Conservation (phyloP, 2,797 vertebrate species). For the Pseudopleuronectes americanus region DNA sequence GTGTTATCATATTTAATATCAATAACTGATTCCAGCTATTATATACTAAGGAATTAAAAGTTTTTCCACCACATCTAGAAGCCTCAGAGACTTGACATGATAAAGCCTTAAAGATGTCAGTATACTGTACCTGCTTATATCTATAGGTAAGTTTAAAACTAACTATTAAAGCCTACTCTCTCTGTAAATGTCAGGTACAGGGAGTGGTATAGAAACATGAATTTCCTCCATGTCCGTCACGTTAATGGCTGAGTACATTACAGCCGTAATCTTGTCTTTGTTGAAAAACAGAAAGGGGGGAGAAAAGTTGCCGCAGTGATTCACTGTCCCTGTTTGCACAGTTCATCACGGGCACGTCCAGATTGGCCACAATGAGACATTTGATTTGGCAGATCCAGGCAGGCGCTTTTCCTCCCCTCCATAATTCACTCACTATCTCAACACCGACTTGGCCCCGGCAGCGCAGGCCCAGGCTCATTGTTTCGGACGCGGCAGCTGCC, state of each 20-base stretch:
- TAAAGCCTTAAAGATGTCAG: too few relatives aligned
- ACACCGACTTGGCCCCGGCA: conserved; percentile 52
- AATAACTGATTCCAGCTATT: too few relatives aligned
- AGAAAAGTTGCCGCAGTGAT: conserved; percentile 35
- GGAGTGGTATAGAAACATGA: background rate
- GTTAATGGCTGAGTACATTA: background rate
- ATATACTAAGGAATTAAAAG: too few relatives aligned
- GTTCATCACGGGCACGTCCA: conserved; percentile 30
- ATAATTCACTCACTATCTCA: conserved; percentile 78
- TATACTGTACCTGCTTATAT: too few relatives aligned
- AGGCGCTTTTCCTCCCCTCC: conserved; percentile 48
- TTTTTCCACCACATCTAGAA: background rate
- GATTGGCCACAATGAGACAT: conserved; percentile 46
- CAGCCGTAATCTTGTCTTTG: conserved; percentile 15
- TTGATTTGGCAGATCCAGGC: conserved; percentile 60
- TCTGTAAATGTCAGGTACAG: background rate
- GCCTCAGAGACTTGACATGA: background rate
- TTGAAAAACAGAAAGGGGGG: conserved; percentile 2
- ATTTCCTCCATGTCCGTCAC: background rate
- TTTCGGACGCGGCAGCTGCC: conserved; percentile 74
- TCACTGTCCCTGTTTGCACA: conserved; percentile 45
- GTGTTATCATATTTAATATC: too few relatives aligned
- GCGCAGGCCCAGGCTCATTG: conserved; percentile 54
- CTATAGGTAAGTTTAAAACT: too few relatives aligned
- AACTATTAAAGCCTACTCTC: too few relatives aligned